Base-by-base conservation (phyloP, 2,113 vertebrate species). In the Okapia johnstoni region DNA sequence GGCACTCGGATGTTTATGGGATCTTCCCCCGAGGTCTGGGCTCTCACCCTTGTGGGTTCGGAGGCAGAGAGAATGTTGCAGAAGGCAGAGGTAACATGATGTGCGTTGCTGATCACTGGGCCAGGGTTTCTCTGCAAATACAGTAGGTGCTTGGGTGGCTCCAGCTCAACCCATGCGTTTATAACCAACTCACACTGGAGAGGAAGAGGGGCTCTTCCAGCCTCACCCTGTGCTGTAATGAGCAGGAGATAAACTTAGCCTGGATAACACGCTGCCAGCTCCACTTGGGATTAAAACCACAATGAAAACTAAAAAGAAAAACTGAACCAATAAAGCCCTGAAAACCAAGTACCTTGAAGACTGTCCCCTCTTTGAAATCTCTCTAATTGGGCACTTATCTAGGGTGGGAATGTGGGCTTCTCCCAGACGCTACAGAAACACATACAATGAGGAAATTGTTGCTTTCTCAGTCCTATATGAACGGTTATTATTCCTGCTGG, bases 381-480 rank as follows among this genome's bases (percentile, higher is more conserved):
- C 98, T 97, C 94, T 98, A 97, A 98, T 81, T 96, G 97, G 94
- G 73, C 94, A 98, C 97, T 97, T 97, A 97, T 90, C 90, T 97
- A 93, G 93, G 92, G 70, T 6, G 10, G 94, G 92, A 85, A 60
- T n/a, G 92, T 48, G 40, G 89, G 61, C 60, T 54, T 76, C 60
- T 86, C 73, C 21, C 21, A 97, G 96, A 76, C 0, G 0, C 81
- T 95, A 96, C 90, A 88, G 97, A 97, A 95, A 93, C 50, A 90
- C 97, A 91, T 26, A 60, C 85, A 91, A 95, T 1, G 15, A 98
- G 91, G 86, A 96, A 98, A 97, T 81, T 96, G 96, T 88, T 90
- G 93, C 97, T 96, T 97, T 95, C 97, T 96, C 81, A 66, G 73
- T 57, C 76, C 92, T 88, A 11, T 8, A 25, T 90, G 79, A 91